Base-by-base conservation (phyloP, 2,113 vertebrate species). In the Tachysurus fulvidraco region DNA sequence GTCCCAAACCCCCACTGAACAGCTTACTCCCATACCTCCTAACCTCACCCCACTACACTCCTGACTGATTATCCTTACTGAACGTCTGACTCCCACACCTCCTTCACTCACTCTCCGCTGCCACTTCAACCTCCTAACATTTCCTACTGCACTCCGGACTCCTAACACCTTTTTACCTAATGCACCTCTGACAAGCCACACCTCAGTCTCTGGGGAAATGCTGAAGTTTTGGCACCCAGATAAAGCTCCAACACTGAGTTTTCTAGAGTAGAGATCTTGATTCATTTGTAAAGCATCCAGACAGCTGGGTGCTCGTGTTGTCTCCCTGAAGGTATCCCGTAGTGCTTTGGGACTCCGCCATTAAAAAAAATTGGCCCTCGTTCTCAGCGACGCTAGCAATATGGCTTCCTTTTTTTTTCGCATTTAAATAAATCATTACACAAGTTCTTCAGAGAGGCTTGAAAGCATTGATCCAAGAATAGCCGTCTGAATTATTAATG, bases 401-500 rank as follows among this genome's bases (percentile, higher is more conserved):
- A 93, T 91, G 90, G 36, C 88, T 88, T 87, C 52, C 85, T 92
- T 93, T 50, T 86, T 88, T 92, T 93, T 60, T 85, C 88, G 81
- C 86, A 80, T 92, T 89, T 96, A n/a, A 97, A 96, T 96, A 95
- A 97, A 96, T 95, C 91, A 96, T 96, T 93, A 94, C 93, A 92
- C 90, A 93, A 95, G 92, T 93, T 95, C 94, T 95, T 95, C 93
- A 93, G 91, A 94, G 94, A 90, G 92, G 90, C 94, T 94, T 94
- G 94, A 93, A 95, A 91, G 94, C 90, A 93, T 93, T 95, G 95
- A 96, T 95, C 94, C 95, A 93, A 95, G 95, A 97, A 94, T 95
- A 96, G 94, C 94, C 90, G 92, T 74, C 94, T 97, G 94, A 97
- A 97, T 95, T 96, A 96, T 96, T 96, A 94, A 96, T 94, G 54